Evolutionary conservation across 2,797 vertebrate species (phyloP).

Genomic region (Odontamblyopus rebecca): DNA sequence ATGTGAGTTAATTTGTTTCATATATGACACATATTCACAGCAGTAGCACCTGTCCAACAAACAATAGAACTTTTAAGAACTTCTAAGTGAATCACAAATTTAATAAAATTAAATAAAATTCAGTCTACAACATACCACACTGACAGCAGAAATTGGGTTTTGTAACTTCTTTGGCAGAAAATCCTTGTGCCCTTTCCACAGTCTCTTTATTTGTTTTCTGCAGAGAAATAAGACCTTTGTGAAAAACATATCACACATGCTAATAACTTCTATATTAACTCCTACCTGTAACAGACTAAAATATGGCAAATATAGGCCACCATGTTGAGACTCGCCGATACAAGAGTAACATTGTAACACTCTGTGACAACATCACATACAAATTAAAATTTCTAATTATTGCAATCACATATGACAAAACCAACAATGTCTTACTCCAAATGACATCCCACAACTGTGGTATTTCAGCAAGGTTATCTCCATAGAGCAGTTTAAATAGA

Average conservation of each 20-base stretch:
- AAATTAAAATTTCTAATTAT: not conserved
- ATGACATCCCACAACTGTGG: slow-evolving; percentile 71
- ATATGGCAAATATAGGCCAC: slow-evolving; percentile 84
- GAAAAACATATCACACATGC: not conserved
- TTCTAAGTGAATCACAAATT: not conserved
- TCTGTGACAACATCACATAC: slow-evolving; percentile 65
- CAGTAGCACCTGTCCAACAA: not conserved
- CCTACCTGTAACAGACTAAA: slow-evolving; percentile 87
- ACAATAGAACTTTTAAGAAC: not conserved
- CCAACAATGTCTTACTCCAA: slow-evolving; percentile 64
- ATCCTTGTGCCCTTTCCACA: slow-evolving; percentile 83
- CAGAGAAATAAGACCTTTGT: not conserved
- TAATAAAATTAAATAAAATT: no score
- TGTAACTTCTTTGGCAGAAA: slow-evolving; percentile 83
- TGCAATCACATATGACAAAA: not conserved
- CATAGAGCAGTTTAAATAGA: not conserved
- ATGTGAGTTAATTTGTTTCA: no score
- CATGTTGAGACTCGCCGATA: slow-evolving; percentile 81
- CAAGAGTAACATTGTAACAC: slow-evolving; percentile 80
- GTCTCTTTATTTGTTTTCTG: slow-evolving; percentile 87
- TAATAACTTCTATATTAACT: not conserved
- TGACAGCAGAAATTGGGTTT: slow-evolving; percentile 73
- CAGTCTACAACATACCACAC: slow-evolving; percentile 73
- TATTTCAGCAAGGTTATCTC: slow-evolving; percentile 33
- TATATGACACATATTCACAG: no score